A percentile compares a stretch with the other conserved stretches of the same genome.
phyloP scores from a whole-genome alignment of 2,888 invertebrate species.

The Netelia fuscicornis region DNA sequence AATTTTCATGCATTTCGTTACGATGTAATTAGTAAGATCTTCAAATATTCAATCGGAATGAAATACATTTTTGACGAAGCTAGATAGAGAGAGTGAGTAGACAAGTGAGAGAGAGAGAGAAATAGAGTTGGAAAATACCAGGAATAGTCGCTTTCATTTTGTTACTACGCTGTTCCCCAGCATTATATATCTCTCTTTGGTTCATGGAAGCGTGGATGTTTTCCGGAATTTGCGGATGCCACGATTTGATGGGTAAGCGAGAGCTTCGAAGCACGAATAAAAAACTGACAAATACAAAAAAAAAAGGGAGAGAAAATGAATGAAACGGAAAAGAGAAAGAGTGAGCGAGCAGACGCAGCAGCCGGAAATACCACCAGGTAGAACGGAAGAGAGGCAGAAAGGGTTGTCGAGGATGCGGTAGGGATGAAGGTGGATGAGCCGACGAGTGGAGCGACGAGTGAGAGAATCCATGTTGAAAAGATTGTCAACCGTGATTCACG shows the following conservation, averaged over 20 bases:
- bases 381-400: too few relatives aligned
- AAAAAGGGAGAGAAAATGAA: neutral
- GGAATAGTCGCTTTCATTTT: neutral
- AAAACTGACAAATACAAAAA: constrained; percentile 17
- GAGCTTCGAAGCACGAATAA: constrained; percentile 19
- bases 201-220: neutral
- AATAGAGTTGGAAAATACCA: neutral
- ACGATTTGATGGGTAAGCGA: constrained; percentile 7
- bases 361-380: constrained; percentile 30
- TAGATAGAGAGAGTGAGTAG: too few relatives aligned
- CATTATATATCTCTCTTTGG: neutral
- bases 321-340: constrained; percentile 6
- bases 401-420: neutral
- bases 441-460: constrained; percentile 12
- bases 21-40: too few relatives aligned
- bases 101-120: too few relatives aligned
- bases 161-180: neutral
- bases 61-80: too few relatives aligned
- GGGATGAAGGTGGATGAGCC: constrained; percentile 12
- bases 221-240: constrained; percentile 7
- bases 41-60: too few relatives aligned
- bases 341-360: neutral
- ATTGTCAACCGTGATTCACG: constrained; percentile 51
- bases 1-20: constrained; percentile 30
- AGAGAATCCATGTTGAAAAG: constrained; percentile 20